phyloP scores from a whole-genome alignment of 2,113 vertebrate genomes.

The Brienomyrus longianalis region DNA sequence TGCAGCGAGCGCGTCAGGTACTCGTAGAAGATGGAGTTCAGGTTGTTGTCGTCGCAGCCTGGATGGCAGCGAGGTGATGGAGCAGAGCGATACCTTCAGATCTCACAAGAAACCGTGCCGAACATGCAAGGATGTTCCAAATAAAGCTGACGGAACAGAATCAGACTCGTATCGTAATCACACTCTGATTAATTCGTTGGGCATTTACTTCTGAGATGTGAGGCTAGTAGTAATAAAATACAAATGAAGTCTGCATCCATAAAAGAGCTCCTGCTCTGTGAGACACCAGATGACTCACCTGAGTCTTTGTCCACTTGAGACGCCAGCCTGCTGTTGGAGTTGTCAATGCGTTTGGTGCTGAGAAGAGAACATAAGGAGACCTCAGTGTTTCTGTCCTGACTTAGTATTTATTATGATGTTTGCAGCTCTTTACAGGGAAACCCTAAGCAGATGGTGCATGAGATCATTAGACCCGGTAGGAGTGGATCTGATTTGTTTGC shows the following conservation, averaged over 20 bases:
- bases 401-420: background rate
- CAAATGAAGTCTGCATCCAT: background rate
- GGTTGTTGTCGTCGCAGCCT: constrained; percentile 92
- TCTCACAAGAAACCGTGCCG: background rate
- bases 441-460: background rate
- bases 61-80: constrained; percentile 26
- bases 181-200: background rate
- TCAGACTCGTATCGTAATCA: background rate
- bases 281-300: constrained; percentile 55
- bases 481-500: background rate
- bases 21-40: constrained; percentile 97
- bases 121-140: background rate
- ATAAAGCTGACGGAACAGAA: no score
- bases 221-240: background rate
- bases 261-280: background rate
- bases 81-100: background rate
- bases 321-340: constrained; percentile 89
- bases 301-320: constrained; percentile 91
- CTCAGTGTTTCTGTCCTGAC: background rate
- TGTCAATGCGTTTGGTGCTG: constrained; percentile 86
- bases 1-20: constrained; percentile 92
- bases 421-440: background rate
- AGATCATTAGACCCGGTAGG: background rate
- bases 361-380: constrained; percentile 34
- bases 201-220: background rate